Percentiles rank a stretch among this genome's conserved stretches.
Evolutionary conservation across 2,888 invertebrate species (phyloP).

Genomic region (Aporophyla lueneburgensis): DNA sequence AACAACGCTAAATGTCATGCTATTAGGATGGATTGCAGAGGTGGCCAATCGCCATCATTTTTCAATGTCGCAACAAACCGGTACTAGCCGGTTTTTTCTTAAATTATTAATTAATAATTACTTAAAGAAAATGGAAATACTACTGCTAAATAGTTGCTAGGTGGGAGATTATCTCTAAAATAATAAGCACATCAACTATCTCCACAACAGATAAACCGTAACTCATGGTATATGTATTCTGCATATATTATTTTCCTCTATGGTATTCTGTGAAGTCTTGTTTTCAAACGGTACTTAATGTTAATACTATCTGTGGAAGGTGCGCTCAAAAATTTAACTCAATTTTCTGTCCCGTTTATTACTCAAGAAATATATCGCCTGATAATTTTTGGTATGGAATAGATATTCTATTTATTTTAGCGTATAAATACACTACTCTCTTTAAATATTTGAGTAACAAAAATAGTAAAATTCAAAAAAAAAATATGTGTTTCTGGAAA

Average conservation of each 20-base stretch:
- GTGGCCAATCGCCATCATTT: slow-evolving; percentile 55
- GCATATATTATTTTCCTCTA: too few species aligned
- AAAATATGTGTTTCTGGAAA: too few species aligned
- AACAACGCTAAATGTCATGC: slow-evolving; percentile 76
- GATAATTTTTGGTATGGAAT: background rate
- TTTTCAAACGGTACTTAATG: too few species aligned
- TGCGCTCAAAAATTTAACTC: slow-evolving; percentile 22
- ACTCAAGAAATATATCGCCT: rapidly evolving
- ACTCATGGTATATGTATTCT: too few species aligned
- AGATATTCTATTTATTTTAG: rapidly evolving
- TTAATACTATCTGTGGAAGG: slow-evolving; percentile 19
- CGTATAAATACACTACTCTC: rapidly evolving
- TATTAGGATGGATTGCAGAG: slow-evolving; percentile 39
- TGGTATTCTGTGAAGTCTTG: too few species aligned
- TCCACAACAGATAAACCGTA: slow-evolving; percentile 11
- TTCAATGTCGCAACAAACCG: slow-evolving; percentile 44
- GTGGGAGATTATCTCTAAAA: background rate
- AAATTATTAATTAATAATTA: background rate
- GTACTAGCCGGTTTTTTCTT: background rate
- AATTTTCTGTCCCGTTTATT: too few species aligned
- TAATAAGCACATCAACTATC: background rate
- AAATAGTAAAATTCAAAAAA: rapidly evolving
- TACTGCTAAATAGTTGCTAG: too few species aligned
- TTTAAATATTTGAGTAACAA: rapidly evolving
- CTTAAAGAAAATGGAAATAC: background rate